A percentile compares a stretch with the other conserved stretches of the same genome.
These are phyloP conservation scores for Diachasmimorpha longicaudata DNA, from an alignment of 1,140 invertebrate genomes.

Conservation along the genomic window DNA sequence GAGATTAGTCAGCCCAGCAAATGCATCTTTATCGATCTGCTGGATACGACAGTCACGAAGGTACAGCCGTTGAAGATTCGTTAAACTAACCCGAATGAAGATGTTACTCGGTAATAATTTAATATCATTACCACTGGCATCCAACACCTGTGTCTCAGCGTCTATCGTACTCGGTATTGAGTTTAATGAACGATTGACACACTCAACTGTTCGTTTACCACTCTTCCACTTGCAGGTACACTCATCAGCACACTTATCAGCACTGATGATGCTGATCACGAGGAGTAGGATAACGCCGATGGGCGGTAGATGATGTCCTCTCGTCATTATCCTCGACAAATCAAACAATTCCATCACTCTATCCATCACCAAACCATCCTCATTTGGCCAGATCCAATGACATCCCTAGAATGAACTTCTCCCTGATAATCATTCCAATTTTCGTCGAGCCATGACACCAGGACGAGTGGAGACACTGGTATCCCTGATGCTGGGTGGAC, in stretches of 20 bases:
- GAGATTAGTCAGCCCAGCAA: slow-evolving; percentile 84
- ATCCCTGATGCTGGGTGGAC: not conserved
- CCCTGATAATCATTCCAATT: not conserved
- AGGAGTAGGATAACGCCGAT: not conserved
- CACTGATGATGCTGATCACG: slow-evolving; percentile 12
- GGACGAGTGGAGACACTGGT: not conserved
- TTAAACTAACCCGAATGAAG: slow-evolving; percentile 78
- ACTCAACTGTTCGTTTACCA: slow-evolving; percentile 90
- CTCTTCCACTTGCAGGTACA: slow-evolving; percentile 92
- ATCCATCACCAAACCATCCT: not conserved
- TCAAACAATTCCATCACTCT: not conserved
- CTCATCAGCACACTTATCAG: slow-evolving; percentile 72
- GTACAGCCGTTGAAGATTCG: slow-evolving; percentile 87
- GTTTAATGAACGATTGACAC: slow-evolving; percentile 79
- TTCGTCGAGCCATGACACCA: not conserved
- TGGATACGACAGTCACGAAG: slow-evolving; percentile 81
- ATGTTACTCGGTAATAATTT: slow-evolving; percentile 80
- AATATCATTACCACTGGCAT: slow-evolving; percentile 85
- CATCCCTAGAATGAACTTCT: not conserved
- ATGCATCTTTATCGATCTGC: slow-evolving; percentile 82
- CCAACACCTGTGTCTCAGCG: slow-evolving; percentile 86
- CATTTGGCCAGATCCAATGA: not conserved
- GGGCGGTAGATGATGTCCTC: not conserved
- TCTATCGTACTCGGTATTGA: slow-evolving; percentile 83
- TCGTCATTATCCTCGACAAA: not conserved